These are phyloP conservation scores for Nipponacmea schrenckii DNA, from an alignment of 2,888 invertebrate genomes.

Conservation along the genomic window DNA sequence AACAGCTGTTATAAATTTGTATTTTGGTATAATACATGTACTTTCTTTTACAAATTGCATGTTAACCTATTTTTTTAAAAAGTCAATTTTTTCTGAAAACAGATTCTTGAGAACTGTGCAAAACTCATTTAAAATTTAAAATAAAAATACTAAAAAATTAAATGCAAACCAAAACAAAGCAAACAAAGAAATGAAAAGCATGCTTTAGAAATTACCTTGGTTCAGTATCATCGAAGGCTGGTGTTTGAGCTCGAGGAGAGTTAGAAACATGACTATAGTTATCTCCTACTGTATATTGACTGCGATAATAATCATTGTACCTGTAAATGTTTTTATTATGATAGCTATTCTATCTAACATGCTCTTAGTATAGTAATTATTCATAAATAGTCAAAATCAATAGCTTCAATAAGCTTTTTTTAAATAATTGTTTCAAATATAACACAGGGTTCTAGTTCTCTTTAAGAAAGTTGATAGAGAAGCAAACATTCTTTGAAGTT, in stretches of 20 bases:
- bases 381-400: background rate
- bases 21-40: no score
- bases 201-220: conserved; percentile 13
- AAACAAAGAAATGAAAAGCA: conserved; percentile 1
- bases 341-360: background rate
- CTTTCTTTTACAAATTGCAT: no score
- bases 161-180: background rate
- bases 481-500: no score
- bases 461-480: no score
- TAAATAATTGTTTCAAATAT: no score
- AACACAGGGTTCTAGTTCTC: no score
- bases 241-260: conserved; percentile 39
- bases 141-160: background rate
- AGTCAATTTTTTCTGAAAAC: no score
- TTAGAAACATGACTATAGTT: conserved; percentile 39
- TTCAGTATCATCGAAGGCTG: conserved; percentile 28
- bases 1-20: no score
- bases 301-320: conserved; percentile 15
- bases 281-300: conserved; percentile 31
- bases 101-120: background rate
- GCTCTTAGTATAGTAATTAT: background rate
- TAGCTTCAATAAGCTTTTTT: no score
- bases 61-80: no score
- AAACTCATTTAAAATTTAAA: background rate
- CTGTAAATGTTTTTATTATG: conserved; percentile 11